phyloP scores from a whole-genome alignment of 2,113 vertebrate species.

The Melanerpes aurifrons region DNA sequence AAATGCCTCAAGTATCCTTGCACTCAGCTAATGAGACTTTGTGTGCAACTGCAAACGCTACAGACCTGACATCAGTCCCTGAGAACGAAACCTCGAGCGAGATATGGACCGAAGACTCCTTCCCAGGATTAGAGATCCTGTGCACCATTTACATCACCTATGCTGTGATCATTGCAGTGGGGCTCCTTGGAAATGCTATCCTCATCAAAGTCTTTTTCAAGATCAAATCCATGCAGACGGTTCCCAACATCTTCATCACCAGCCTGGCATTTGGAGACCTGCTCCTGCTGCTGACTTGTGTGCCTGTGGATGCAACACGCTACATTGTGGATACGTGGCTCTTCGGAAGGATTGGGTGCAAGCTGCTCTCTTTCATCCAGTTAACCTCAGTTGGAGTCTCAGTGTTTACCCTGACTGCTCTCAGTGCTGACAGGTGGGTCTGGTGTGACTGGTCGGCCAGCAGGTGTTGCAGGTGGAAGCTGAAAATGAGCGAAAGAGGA shows the following conservation, averaged over 20 bases:
- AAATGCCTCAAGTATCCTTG: constrained; percentile 71
- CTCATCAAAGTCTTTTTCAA: constrained; percentile 87
- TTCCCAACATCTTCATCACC: constrained; percentile 86
- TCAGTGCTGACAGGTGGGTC: constrained; percentile 86
- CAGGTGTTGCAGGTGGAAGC: not conserved
- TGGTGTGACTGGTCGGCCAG: constrained; percentile 8
- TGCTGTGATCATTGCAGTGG: constrained; percentile 81
- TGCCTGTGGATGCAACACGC: constrained; percentile 81
- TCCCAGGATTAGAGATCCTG: constrained; percentile 77
- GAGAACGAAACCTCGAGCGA: constrained; percentile 68
- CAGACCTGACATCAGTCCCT: constrained; percentile 55
- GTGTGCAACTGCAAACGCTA: constrained; percentile 64
- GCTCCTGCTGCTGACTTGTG: constrained; percentile 82
- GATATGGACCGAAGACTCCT: constrained; percentile 66
- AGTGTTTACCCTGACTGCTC: constrained; percentile 84
- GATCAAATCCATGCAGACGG: constrained; percentile 84
- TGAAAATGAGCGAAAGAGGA: constrained; percentile 18
- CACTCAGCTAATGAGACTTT: constrained; percentile 73
- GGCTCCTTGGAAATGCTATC: constrained; percentile 82
- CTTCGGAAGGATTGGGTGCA: constrained; percentile 82
- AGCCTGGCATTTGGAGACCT: constrained; percentile 84
- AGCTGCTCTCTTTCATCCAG: constrained; percentile 84
- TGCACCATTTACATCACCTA: constrained; percentile 78
- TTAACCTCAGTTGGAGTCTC: constrained; percentile 84
- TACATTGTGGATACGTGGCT: constrained; percentile 82